phyloP scores from a whole-genome alignment of 1,140 invertebrate species.

The Penaeus chinensis region DNA sequence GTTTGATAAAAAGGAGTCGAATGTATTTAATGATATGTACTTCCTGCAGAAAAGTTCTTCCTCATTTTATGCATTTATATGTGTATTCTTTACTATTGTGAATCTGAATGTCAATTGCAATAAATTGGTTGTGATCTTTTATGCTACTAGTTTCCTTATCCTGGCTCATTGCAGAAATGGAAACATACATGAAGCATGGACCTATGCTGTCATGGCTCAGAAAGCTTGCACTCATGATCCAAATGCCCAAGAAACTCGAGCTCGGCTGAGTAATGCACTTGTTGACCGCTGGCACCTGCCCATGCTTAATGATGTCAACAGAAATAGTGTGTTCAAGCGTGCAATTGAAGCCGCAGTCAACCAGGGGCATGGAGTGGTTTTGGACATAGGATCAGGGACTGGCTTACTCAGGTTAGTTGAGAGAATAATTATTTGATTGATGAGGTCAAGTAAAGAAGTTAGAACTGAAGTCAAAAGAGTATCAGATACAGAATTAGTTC shows the following conservation, averaged over 20 bases:
- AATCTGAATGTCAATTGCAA: conserved; percentile 1
- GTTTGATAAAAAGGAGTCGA: no score
- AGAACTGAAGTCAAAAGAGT: no score
- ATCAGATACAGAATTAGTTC: no score
- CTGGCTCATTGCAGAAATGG: conserved; percentile 50
- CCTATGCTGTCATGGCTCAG: conserved; percentile 33
- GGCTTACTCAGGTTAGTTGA: conserved; percentile 73
- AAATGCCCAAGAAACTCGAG: conserved; percentile 33
- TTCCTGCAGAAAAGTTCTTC: no score
- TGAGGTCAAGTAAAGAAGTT: no score
- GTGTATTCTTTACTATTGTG: no score
- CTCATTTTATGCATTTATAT: no score
- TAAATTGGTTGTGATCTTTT: conserved; percentile 14
- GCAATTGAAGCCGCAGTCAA: conserved; percentile 75
- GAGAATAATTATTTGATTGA: no score
- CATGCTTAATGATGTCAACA: conserved; percentile 81
- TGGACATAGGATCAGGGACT: conserved; percentile 83
- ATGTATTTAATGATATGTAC: no score
- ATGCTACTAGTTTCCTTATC: conserved; percentile 41
- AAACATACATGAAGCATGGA: conserved; percentile 52
- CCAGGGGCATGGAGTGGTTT: conserved; percentile 72
- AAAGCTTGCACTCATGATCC: conserved; percentile 41
- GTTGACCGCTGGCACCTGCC: conserved; percentile 84
- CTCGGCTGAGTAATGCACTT: conserved; percentile 46
- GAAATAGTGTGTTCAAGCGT: conserved; percentile 76